phyloP scores from a whole-genome alignment of 2,113 vertebrate genomes.

The Benitochromis conjunctus region DNA sequence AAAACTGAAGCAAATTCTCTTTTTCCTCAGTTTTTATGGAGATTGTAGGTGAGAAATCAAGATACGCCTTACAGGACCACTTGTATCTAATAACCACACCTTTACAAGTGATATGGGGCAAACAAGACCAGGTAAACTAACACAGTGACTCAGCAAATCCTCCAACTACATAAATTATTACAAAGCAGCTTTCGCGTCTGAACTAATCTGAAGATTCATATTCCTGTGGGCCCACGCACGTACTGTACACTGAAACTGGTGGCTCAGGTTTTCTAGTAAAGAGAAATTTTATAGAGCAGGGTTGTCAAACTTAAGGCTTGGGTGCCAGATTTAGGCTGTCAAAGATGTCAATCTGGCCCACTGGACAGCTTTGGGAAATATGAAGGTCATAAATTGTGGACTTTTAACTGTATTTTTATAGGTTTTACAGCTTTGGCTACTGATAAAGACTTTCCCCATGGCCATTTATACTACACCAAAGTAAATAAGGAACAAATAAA shows the following conservation, averaged over 20 bases:
- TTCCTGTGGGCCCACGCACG: background rate
- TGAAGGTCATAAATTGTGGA: background rate
- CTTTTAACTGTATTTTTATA: background rate
- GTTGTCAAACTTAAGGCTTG: background rate
- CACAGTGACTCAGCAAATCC: background rate
- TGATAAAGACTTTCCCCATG: background rate
- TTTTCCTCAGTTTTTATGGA: slow-evolving; percentile 83
- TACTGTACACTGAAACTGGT: background rate
- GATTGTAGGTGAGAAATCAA: slow-evolving; percentile 80
- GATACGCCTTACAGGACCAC: slow-evolving; percentile 83
- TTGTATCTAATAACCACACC: slow-evolving; percentile 85
- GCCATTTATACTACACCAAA: background rate
- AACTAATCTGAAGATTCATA: background rate
- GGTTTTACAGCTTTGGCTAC: background rate
- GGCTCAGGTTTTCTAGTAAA: background rate
- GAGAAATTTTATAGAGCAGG: background rate
- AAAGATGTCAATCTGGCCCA: background rate
- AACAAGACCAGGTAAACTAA: slow-evolving; percentile 77
- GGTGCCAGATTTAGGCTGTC: background rate
- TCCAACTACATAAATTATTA: background rate
- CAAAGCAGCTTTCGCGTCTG: background rate
- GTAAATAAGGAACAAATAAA: background rate
- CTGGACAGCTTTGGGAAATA: background rate
- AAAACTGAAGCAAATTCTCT: background rate
- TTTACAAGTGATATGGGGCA: slow-evolving; percentile 92